Evolutionary conservation across 2,797 vertebrate species (phyloP), one percentile per base, ranked within the genome.

Genomic region (Catamblyrhynchus diadema): DNA sequence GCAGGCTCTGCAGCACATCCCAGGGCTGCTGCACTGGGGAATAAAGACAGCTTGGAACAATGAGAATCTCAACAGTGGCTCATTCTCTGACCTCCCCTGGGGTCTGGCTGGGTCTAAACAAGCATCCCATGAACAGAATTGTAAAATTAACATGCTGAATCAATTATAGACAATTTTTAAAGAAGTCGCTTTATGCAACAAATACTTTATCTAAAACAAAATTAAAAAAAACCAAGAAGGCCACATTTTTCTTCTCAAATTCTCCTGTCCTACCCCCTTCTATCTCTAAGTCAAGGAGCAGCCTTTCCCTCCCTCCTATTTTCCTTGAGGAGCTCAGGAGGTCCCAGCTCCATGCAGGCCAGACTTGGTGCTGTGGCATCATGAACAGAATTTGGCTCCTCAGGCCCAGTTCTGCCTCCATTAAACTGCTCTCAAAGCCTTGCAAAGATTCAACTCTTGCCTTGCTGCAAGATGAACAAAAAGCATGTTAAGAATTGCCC

Each of bases 241-340:
- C 81, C 73, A 45, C 24, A 0, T 53, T 95, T 91, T 72, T 56
- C 62, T 61, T 88, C 37, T 21, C 7, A 22, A 44, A 24, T 32
- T 53, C n/a, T 81, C 41, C 42, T 44, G 8, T 59, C 65, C 45
- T 32, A 8, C 7, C 5, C 39, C 6, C 14, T 35, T 24, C 16
- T 62, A 14, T 23, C 10, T 35, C 25, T 9, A 27, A 35, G 14
- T 32, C 16, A 9, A 50, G 72, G 44, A 67, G 8, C 53, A 64
- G 42, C 69, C 39, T 33, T 39, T 35, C 19, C 19, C 24, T 47
- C 20, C 11, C 9, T 47, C 20, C 11, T 8, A 17, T 44, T 17
- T 18, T 51, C 6, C 0, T 0, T 4, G 24, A 56, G 56, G 53
- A 2, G 42, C 27, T 60, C 33, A 12, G 57, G n/a, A 37, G 54